Percentiles rank a stretch among this genome's conserved stretches.
Evolutionary conservation across 2,797 vertebrate genomes (phyloP).

Genomic region (Brachymystax lenok): DNA sequence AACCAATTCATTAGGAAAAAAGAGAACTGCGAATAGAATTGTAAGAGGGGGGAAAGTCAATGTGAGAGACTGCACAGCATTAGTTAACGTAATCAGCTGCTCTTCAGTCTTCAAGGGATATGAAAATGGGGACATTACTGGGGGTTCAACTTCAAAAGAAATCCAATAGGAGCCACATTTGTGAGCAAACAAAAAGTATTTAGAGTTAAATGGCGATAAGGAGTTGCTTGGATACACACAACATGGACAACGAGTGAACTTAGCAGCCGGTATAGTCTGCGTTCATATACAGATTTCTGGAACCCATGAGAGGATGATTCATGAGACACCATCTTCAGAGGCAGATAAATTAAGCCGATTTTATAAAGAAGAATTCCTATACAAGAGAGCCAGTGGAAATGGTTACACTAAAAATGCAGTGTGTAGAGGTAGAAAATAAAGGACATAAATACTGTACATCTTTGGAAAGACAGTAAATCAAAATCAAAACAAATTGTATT

Average conservation of each 20-base stretch:
- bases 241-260: background rate
- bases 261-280: background rate
- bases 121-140: background rate
- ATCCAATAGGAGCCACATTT: background rate
- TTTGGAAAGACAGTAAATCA: background rate
- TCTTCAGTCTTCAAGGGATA: background rate
- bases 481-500: too few species aligned
- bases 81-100: background rate
- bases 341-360: background rate
- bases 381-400: background rate
- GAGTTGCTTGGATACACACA: background rate
- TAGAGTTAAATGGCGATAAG: background rate
- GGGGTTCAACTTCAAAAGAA: background rate
- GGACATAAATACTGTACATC: background rate
- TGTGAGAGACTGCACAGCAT: background rate
- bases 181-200: background rate
- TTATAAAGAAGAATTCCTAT: background rate
- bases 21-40: conserved; percentile 16
- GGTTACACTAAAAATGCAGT: background rate
- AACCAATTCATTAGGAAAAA: conserved; percentile 12
- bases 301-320: background rate
- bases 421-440: background rate
- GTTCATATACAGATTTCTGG: background rate
- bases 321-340: background rate
- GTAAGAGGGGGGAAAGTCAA: conserved; percentile 11